Base-by-base conservation (phyloP, 1,140 invertebrate genomes). In the Macrotrachela quadricornifera region DNA sequence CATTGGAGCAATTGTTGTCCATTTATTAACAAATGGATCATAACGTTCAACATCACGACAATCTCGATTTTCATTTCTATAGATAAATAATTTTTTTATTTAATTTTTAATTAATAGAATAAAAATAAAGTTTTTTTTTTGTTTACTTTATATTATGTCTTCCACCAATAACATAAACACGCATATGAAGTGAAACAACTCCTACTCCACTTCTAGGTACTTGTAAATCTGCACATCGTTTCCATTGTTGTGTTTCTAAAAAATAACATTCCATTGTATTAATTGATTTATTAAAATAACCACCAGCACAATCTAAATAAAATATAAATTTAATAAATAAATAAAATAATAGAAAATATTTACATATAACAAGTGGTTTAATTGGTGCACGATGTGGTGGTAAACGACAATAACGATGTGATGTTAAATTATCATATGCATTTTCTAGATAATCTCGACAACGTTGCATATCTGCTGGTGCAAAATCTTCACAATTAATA, bases 111-210 rank as follows among this genome's bases (percentile, higher is more conserved):
- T n/a, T n/a, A n/a, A n/a, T n/a, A n/a, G n/a, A n/a, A n/a, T n/a
- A n/a, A n/a, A n/a, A 30, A 30, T 30, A 30, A 30, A 30, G 8
- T 30, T 2, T 30, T 8, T 30, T 8, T 30, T 30, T 2, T 30
- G n/a, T 30, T 43, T 40, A 59, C 36, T 63, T 62, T 21, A 80
- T 80, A 64, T 86, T 88, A 67, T 88, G 87, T 49, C 85, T 73
- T 0, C 86, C 86, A 15, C 86, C 86, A 40, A 90, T 80, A 18
- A 81, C 82, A 71, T 86, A 91, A 67, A 91, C 82, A 46, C 46
- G 46, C 61, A 80, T 71, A 36, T 82, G 82, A 14, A 75, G 60
- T n/a, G 65, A 78, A 58, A 61, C 66, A 61, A 64, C 69, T 44
- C 62, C 83, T 10, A 90, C 69, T 1, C 86, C 86, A 39, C 84